Evolutionary conservation across 2,113 vertebrate genomes (phyloP), one percentile per base, ranked within the genome.

Genomic region (Eolophus roseicapilla): DNA sequence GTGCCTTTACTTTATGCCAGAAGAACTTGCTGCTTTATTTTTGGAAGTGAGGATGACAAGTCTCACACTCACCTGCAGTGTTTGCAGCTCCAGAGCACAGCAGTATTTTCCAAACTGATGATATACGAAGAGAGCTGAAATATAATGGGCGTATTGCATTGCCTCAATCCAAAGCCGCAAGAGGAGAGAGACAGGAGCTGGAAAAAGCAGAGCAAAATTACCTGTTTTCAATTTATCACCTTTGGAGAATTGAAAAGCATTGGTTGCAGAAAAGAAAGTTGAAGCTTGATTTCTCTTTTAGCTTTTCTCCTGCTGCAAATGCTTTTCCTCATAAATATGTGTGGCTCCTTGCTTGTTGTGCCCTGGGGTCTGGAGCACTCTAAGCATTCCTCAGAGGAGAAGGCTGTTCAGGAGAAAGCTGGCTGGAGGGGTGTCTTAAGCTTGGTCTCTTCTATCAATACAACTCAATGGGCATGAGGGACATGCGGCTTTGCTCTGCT

Each of bases 381-480:
- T 37, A n/a, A 64, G 27, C 33, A 6, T 73, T 96, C 14, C 17
- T 62, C 3, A 2, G 17, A 73, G 20, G 49, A 43, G 46, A 67
- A 60, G 15, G 4, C 10, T 73, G 23, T 6, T 16, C 17, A 28
- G 27, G 39, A 8, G 29, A 57, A 33, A 31, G 55, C 55, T 59
- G 55, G 20, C 33, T 39, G 75, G 24, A 60, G 35, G 11, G 2
- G 12, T 82, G 41, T 65, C 57, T 69, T 70, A 49, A 69, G 7
- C 49, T 79, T 69, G 28, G 15, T 76, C 33, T 89, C 23, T 86
- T 84, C 11, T 39, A 73, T 21, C 1, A 2, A 1, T 55, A 16
- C 7, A 68, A 1, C 29, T 92, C 73, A 59, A 13, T 0, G 2
- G 57, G 27, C 33, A 8, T 5, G 2, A n/a, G 25, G 9, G n/a